Evolutionary conservation across 2,888 invertebrate species (phyloP), one percentile per base, ranked within the genome.

Genomic region (Lepidocyrtoides sp.): DNA sequence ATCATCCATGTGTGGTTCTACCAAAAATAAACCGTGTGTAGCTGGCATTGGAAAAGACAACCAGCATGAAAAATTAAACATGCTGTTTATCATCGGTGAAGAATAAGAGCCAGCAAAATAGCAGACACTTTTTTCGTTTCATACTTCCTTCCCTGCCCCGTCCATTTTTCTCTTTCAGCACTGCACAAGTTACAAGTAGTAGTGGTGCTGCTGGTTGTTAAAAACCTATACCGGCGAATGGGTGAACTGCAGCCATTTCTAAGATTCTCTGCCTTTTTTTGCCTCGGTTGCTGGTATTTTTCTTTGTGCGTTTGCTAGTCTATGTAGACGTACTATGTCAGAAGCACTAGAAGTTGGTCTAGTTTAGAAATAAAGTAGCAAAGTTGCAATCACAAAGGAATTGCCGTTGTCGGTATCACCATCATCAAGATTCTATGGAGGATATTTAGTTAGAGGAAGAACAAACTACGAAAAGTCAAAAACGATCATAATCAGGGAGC

Each of bases 401-500:
- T 69, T 41, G 69, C 17, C 69, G 36, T 69, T 36, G 63, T 63
- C 63, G 69, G 36, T 20, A 26, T 48, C 14, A 29, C 10, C 41
- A 44, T 48, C n/a, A 51, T 48, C 81, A 77, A 77, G 77, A 48
- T 20, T 12, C 51, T 51, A 17, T 63, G 63, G n/a, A 63, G 44
- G 14, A 63, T 63, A 36, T 81, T 54, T 17, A 36, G 36, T 81
- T 57, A 66, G 66, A 82, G 41, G 23, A 60, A 41, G 12, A 29
- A 66, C 63, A 23, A 3, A 48, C 32, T 81, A 20, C 36, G 17
- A 89, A 72, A 89, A 75, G 89, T 89, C 66, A 66, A 84, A 89
- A 89, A 84, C 60, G 89, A 89, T 89, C 84, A 84, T 77, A 89
- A 75, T 89, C 83, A 77, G 89, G 51, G 72, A 77, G 29, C 72